Evolutionary conservation across 2,888 invertebrate genomes (phyloP).

Genomic region (Mythimna impura): DNA sequence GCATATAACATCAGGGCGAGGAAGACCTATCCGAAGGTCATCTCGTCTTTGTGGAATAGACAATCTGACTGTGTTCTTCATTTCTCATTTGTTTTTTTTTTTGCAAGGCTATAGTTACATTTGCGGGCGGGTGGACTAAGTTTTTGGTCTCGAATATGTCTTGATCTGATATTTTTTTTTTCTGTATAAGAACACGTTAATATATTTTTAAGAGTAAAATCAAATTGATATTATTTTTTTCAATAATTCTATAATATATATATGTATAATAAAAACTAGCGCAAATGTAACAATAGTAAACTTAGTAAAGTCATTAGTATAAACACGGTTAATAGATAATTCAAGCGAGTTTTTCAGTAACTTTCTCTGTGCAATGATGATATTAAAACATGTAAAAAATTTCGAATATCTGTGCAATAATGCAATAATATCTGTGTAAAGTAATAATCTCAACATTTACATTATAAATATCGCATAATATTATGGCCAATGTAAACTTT

Average conservation of each 20-base stretch:
- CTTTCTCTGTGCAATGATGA: slow-evolving; percentile 21
- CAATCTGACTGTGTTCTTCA: slow-evolving; percentile 53
- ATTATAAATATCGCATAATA: slow-evolving; percentile 29
- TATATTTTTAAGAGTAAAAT: not conserved
- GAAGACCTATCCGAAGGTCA: slow-evolving; percentile 79
- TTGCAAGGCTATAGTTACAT: slow-evolving; percentile 38
- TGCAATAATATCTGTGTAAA: not conserved
- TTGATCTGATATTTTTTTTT: slow-evolving; percentile 4
- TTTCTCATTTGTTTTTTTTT: slow-evolving; percentile 44
- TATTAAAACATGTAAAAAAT: slow-evolving; percentile 24
- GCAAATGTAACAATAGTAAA: slow-evolving; percentile 36
- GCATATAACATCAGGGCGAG: slow-evolving; percentile 87
- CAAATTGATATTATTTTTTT: not conserved
- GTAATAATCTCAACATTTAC: slow-evolving; percentile 6
- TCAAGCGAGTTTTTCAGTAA: slow-evolving; percentile 13
- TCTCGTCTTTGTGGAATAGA: slow-evolving; percentile 82
- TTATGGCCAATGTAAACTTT: slow-evolving; percentile 7
- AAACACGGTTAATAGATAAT: slow-evolving; percentile 7
- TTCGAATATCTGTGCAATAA: slow-evolving; percentile 12
- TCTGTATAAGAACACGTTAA: too few relatives aligned
- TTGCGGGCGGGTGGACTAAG: slow-evolving; percentile 16
- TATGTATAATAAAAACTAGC: not conserved
- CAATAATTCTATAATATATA: not conserved
- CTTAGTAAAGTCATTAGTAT: slow-evolving; percentile 13
- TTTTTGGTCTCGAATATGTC: slow-evolving; percentile 1